Conservation (phyloP, 2,113 vertebrate genomes). For the Nothocercus julius region DNA sequence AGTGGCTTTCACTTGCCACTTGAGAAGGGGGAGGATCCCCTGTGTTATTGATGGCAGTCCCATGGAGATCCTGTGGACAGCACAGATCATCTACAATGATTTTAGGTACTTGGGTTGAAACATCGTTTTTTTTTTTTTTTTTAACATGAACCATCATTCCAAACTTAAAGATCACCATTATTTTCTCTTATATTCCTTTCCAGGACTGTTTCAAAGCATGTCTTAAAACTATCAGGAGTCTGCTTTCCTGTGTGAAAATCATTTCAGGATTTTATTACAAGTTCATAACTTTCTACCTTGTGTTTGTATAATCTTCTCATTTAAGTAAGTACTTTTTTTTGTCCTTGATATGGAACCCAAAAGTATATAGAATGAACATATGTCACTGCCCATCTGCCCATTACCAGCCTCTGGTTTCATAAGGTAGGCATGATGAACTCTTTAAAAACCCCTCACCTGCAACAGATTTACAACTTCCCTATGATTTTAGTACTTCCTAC, state of each 20-base stretch:
- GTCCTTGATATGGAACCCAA: no score
- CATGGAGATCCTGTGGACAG: not conserved
- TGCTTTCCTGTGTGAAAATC: not conserved
- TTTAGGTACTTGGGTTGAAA: not conserved
- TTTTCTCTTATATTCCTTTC: not conserved
- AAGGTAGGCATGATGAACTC: not conserved
- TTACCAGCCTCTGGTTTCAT: not conserved
- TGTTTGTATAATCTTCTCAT: not conserved
- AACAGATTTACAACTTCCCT: not conserved
- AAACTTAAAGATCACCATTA: not conserved
- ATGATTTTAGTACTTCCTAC: not conserved
- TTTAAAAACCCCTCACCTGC: not conserved
- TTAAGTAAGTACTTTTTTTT: not conserved
- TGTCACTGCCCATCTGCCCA: accelerated
- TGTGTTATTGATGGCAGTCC: not conserved
- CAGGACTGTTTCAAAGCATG: not conserved
- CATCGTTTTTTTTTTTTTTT: not conserved
- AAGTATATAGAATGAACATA: not conserved
- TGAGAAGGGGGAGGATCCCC: not conserved
- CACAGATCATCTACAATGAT: not conserved
- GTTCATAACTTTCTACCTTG: not conserved
- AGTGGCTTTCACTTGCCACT: not conserved
- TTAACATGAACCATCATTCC: not conserved
- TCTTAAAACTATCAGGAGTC: not conserved
- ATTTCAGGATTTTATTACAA: not conserved